These are phyloP conservation scores for Drosophila imparisetae DNA, from an alignment of 2,888 invertebrate genomes.

Conservation along the genomic window DNA sequence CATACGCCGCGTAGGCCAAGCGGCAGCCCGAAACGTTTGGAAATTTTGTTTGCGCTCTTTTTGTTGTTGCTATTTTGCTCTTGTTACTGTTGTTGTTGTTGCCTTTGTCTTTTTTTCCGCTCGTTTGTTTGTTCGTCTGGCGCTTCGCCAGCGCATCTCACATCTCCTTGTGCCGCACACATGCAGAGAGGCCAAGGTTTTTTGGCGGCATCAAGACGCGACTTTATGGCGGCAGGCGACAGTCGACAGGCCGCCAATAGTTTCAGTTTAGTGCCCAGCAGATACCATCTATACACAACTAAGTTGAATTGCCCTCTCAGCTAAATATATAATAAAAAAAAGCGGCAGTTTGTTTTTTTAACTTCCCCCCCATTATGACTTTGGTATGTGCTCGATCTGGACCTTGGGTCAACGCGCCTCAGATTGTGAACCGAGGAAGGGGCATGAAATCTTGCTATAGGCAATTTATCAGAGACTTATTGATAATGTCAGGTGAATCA, in stretches of 20 bases:
- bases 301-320: constrained; percentile 35
- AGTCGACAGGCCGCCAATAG: constrained; percentile 69
- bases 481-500: constrained; percentile 2
- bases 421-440: constrained; percentile 4
- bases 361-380: constrained; percentile 29
- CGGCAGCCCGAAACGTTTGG: constrained; percentile 54
- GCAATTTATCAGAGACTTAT: background rate
- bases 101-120: constrained; percentile 12
- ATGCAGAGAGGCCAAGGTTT: constrained; percentile 73
- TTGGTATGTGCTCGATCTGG: constrained; percentile 12
- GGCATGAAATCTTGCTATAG: background rate
- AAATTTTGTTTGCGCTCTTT: constrained; percentile 59
- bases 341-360: constrained; percentile 30
- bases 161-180: constrained; percentile 55
- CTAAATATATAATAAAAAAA: constrained; percentile 36
- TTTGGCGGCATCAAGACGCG: constrained; percentile 80
- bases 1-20: constrained; percentile 62
- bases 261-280: constrained; percentile 61
- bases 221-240: constrained; percentile 72
- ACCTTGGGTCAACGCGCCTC: constrained; percentile 46
- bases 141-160: constrained; percentile 60
- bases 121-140: constrained; percentile 56
- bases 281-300: constrained; percentile 37
- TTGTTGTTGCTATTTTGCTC: constrained; percentile 10
- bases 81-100: constrained; percentile 11